Evolutionary conservation across 1,140 invertebrate species (phyloP).

Genomic region (Dryas iulia): DNA sequence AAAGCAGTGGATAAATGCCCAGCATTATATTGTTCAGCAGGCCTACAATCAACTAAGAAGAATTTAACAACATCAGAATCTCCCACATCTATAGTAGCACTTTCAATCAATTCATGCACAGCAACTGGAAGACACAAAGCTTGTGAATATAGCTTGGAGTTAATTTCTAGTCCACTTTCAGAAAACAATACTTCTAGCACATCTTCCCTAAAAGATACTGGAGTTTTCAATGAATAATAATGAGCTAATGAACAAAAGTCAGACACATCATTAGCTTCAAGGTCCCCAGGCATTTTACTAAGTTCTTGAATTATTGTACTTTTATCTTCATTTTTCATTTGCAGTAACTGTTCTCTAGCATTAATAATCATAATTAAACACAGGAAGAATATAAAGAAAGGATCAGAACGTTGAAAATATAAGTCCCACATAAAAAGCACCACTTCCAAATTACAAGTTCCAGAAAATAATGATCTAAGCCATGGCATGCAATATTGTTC

Average conservation of each 20-base stretch:
- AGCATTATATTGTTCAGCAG: conserved; percentile 97
- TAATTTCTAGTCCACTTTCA: conserved; percentile 72
- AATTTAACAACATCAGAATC: conserved; percentile 88
- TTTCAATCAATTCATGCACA: conserved; percentile 91
- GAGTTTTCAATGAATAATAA: conserved; percentile 96
- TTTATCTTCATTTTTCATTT: conserved; percentile 88
- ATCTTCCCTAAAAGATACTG: conserved; percentile 93
- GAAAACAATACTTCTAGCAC: conserved; percentile 83
- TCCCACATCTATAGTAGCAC: conserved; percentile 84
- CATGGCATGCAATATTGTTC: conserved; percentile 95
- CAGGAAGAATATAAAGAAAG: conserved; percentile 97
- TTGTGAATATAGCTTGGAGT: conserved; percentile 86
- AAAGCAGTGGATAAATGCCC: conserved; percentile 98
- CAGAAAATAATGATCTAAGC: conserved; percentile 95
- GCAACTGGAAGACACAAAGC: conserved; percentile 96
- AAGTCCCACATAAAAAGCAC: conserved; percentile 97
- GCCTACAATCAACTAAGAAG: conserved; percentile 98
- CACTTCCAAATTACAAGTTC: conserved; percentile 91
- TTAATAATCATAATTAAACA: conserved; percentile 97
- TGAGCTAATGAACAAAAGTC: conserved; percentile 98
- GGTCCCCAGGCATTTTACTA: conserved; percentile 88
- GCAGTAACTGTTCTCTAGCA: conserved; percentile 94
- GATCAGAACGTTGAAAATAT: conserved; percentile 97
- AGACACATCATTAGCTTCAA: conserved; percentile 96
- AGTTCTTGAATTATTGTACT: conserved; percentile 88